Base-by-base conservation (phyloP, 2,113 vertebrate genomes). In the Oncorhynchus mykiss region DNA sequence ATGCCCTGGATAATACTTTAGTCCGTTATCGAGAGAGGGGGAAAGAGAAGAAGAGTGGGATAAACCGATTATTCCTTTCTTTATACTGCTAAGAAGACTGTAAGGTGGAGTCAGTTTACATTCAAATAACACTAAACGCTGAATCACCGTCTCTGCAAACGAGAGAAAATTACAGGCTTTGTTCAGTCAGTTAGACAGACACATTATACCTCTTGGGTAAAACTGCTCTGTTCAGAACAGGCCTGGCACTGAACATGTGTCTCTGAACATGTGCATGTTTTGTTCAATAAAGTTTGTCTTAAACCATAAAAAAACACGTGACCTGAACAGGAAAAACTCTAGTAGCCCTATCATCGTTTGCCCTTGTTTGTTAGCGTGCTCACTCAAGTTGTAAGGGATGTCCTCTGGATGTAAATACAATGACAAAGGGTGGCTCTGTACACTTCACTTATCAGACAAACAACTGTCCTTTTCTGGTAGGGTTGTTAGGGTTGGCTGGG, bases 101-200 rank as follows among this genome's bases (percentile, higher is more conserved):
- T 92, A 94, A 93, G 92, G 93, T 93, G 93, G 93, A 94, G 92
- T 94, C 93, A 91, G 83, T 67, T 76, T 59, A 86, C 84, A 65
- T 78, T 82, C 72, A 84, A 86, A 81, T 78, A 78, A 24, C 31
- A 18, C 60, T 6, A 68, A 87, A 80, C 70, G 84, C 78, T 77
- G 84, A 84, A 75, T 91, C 87, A 90, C 75, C 13, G 27, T 69
- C 29, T 64, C 24, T 59, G 67, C 11, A 24, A n/a, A 31, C 18
- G 62, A 71, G 62, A 39, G 80, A 91, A 90, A 92, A 88, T 80
- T 83, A 74, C 67, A 9, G 66, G 78, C 90, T 84, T 90, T 93
- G 90, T 91, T 54, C 83, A 77, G 69, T 71, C 60, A 39, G 18
- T 71, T 72, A 80, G 73, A 76, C 76, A 75, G 81, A 75, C 48